These are phyloP conservation scores for Pteronura brasiliensis DNA, from an alignment of 2,113 vertebrate species.

Conservation along the genomic window DNA sequence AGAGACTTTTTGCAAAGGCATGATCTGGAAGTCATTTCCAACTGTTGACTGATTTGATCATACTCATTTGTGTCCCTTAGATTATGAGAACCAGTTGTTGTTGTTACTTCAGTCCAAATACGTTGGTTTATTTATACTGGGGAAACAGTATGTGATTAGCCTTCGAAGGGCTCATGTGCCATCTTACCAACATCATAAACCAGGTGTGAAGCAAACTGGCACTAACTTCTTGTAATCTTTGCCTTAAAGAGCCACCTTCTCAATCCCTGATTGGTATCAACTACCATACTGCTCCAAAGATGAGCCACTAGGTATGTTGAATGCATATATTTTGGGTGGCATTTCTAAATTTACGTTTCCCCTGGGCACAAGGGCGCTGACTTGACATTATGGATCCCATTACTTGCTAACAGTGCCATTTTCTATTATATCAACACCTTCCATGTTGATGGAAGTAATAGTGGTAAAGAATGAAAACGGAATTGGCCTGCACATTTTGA, in stretches of 20 bases:
- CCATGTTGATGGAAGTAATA: neutral
- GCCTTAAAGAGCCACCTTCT: neutral
- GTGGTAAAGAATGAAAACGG: neutral
- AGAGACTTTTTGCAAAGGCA: neutral
- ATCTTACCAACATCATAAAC: neutral
- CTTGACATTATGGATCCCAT: neutral
- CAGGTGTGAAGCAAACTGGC: neutral
- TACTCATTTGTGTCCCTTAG: neutral
- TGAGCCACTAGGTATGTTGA: neutral
- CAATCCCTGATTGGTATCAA: neutral
- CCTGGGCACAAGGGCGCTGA: neutral
- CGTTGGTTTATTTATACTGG: neutral
- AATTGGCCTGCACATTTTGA: neutral
- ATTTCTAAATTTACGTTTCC: conserved; percentile 37
- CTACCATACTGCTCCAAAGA: neutral
- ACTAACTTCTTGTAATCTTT: neutral
- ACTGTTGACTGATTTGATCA: neutral
- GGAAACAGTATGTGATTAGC: neutral
- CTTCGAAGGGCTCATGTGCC: neutral
- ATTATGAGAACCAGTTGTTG: neutral
- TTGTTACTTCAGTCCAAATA: neutral
- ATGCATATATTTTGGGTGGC: neutral
- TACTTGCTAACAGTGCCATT: neutral
- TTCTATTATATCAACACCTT: neutral
- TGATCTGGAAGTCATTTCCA: neutral